phyloP scores from a whole-genome alignment of 2,113 vertebrate species.

The Mormyrus iriodes region DNA sequence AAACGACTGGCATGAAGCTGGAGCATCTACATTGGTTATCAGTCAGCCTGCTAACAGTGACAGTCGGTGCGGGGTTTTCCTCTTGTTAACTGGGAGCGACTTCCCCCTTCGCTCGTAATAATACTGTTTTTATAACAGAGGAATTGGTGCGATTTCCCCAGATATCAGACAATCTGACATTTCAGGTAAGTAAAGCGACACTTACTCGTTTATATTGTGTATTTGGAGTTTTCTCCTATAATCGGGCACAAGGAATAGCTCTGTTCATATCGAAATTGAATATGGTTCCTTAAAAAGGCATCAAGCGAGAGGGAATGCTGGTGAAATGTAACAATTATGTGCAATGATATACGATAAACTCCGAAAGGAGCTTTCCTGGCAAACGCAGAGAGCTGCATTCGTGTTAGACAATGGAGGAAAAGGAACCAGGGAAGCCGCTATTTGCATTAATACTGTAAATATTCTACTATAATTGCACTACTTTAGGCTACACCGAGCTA shows the following conservation, averaged over 20 bases:
- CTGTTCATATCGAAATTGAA: background rate
- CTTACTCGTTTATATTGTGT: background rate
- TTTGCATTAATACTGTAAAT: background rate
- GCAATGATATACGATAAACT: background rate
- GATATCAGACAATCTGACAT: background rate
- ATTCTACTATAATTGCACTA: background rate
- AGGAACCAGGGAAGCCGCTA: background rate
- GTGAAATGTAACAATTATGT: background rate
- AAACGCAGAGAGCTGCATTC: background rate
- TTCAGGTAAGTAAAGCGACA: background rate
- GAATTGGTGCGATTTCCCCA: background rate
- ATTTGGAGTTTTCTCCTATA: background rate
- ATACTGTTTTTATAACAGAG: background rate
- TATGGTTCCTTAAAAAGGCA: background rate
- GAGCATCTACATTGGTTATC: conserved; percentile 28
- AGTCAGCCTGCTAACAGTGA: conserved; percentile 16
- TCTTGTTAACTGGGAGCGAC: background rate
- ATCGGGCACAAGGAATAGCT: background rate
- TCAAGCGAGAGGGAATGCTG: background rate
- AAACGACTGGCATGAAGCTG: conserved; percentile 26
- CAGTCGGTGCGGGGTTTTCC: conserved; percentile 14
- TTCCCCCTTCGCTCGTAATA: background rate
- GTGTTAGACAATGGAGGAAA: background rate
- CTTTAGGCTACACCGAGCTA: background rate
- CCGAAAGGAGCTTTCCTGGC: background rate